Evolutionary conservation across 2,888 invertebrate genomes (phyloP).

Genomic region (Ceratothoa steindachneri): DNA sequence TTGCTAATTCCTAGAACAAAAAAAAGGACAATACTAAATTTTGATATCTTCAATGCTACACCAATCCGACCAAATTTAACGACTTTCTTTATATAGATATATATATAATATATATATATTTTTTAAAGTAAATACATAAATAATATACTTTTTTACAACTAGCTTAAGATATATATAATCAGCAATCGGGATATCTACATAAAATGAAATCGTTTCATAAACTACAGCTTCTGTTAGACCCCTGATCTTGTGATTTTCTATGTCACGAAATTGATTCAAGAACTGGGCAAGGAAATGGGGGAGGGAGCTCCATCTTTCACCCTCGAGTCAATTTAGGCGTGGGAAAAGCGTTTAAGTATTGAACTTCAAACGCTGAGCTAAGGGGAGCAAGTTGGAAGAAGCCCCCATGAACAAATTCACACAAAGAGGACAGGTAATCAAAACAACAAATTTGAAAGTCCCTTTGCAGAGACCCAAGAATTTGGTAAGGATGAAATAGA

Average conservation of each 20-base stretch:
- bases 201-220: neutral
- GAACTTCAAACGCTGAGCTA: too few relatives aligned
- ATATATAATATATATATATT: constrained; percentile 9
- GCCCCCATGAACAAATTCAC: too few relatives aligned
- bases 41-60: constrained; percentile 9
- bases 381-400: too few relatives aligned
- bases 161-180: neutral
- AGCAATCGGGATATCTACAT: neutral
- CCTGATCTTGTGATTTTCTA: neutral
- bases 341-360: too few relatives aligned
- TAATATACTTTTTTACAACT: neutral
- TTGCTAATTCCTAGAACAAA: constrained; percentile 3
- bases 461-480: too few relatives aligned
- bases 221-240: neutral
- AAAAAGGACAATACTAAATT: constrained; percentile 16
- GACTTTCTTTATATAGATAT: neutral
- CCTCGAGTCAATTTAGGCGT: too few relatives aligned
- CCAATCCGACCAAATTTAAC: neutral
- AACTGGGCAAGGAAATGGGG: too few relatives aligned
- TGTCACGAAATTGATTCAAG: too few relatives aligned
- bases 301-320: too few relatives aligned
- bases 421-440: too few relatives aligned
- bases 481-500: neutral
- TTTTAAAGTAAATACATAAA: neutral
- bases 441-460: too few relatives aligned